phyloP scores from a whole-genome alignment of 2,113 vertebrate species.

The Eulemur macaco region DNA sequence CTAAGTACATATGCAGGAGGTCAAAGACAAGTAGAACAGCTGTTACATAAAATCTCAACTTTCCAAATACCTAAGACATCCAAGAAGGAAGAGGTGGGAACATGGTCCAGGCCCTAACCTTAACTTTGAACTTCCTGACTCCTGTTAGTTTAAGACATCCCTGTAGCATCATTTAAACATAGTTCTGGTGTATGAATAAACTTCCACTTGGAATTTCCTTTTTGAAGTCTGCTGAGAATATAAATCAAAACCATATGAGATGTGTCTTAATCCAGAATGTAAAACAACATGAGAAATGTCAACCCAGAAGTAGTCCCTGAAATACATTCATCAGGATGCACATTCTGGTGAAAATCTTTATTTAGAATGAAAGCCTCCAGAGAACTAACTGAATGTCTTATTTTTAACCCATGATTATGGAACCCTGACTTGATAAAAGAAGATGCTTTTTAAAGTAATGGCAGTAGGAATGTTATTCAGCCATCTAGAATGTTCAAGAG shows the following conservation, averaged over 20 bases:
- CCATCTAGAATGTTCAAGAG: slow-evolving; percentile 31
- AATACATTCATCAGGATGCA: slow-evolving; percentile 49
- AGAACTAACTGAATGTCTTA: slow-evolving; percentile 46
- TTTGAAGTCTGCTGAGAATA: slow-evolving; percentile 79
- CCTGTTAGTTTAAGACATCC: slow-evolving; percentile 65
- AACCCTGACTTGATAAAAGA: slow-evolving; percentile 54
- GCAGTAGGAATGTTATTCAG: not conserved
- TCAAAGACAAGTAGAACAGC: not conserved
- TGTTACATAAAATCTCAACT: slow-evolving; percentile 54
- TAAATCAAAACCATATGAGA: slow-evolving; percentile 82
- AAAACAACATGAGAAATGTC: slow-evolving; percentile 78
- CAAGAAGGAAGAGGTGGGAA: not conserved
- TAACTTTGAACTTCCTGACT: slow-evolving; percentile 62
- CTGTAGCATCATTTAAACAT: slow-evolving; percentile 65
- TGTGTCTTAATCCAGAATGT: slow-evolving; percentile 74
- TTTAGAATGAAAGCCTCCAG: slow-evolving; percentile 56
- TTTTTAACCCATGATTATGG: slow-evolving; percentile 31
- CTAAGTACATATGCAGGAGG: not conserved
- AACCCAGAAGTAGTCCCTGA: slow-evolving; percentile 67
- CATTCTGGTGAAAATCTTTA: slow-evolving; percentile 59
- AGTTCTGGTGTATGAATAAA: slow-evolving; percentile 75
- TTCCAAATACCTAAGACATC: not conserved
- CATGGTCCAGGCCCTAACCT: slow-evolving; percentile 9
- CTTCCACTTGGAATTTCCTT: slow-evolving; percentile 82
- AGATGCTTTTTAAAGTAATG: slow-evolving; percentile 57